Conservation (phyloP, 1,140 invertebrate genomes). For the Formica exsecta region DNA sequence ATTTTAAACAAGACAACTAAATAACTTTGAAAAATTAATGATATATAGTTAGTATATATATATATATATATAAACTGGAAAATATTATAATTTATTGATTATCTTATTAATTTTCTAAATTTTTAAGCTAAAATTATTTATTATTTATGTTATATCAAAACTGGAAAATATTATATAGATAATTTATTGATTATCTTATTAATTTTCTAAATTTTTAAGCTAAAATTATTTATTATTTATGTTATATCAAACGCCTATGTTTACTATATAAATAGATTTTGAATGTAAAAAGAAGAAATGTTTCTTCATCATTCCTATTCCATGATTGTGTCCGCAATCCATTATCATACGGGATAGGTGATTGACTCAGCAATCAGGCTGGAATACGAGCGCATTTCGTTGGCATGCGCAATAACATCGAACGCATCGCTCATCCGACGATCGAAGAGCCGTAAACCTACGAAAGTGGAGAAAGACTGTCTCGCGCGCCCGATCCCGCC, state of each 20-base stretch:
- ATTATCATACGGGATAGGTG: slow-evolving; percentile 7
- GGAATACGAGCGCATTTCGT: slow-evolving; percentile 10
- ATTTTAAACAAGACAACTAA: neutral
- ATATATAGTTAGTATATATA: neutral
- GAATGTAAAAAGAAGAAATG: neutral
- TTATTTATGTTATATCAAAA: neutral
- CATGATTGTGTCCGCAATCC: neutral
- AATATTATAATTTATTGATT: too few relatives aligned
- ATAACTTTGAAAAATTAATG: slow-evolving; percentile 18
- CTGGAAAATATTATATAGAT: too few relatives aligned
- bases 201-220: too few relatives aligned
- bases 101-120: too few relatives aligned
- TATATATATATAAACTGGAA: too few relatives aligned
- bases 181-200: too few relatives aligned
- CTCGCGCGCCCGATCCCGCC: neutral
- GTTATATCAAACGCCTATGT: neutral
- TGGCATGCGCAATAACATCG: slow-evolving; percentile 4
- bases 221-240: neutral
- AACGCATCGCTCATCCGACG: slow-evolving; percentile 43
- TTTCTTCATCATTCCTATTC: slow-evolving; percentile 6
- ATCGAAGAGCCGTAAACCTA: slow-evolving; percentile 42
- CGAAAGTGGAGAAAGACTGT: slow-evolving; percentile 44
- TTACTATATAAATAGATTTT: neutral
- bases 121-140: neutral
- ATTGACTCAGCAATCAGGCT: slow-evolving; percentile 18